Percentiles rank a stretch among this genome's conserved stretches.
These are phyloP conservation scores for Sminthurinus signatus DNA, from an alignment of 1,140 invertebrate genomes.

Conservation along the genomic window DNA sequence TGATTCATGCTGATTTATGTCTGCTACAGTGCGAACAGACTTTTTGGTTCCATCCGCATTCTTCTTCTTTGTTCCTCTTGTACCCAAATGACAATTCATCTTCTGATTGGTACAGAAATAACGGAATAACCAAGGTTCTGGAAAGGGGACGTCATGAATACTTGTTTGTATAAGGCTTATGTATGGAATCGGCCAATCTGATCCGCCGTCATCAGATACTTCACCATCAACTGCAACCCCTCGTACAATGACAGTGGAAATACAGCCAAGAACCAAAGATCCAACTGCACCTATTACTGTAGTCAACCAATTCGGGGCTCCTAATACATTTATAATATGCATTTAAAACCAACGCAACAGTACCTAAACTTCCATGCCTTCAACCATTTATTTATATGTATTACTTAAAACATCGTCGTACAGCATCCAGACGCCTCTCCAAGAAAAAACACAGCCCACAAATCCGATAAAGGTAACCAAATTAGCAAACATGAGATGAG, in stretches of 20 bases:
- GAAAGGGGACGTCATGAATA: constrained; percentile 22
- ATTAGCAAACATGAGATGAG: no score
- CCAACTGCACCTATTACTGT: constrained; percentile 26
- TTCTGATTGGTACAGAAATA: constrained; percentile 22
- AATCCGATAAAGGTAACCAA: constrained; percentile 53
- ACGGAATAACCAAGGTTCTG: constrained; percentile 34
- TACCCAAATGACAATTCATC: no score
- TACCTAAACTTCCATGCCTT: no score
- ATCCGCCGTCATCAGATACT: constrained; percentile 10
- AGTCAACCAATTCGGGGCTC: constrained; percentile 30
- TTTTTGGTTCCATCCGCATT: neutral
- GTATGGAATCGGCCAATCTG: constrained; percentile 38
- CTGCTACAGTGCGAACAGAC: neutral
- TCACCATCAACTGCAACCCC: constrained; percentile 36
- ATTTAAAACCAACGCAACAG: no score
- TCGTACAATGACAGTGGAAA: constrained; percentile 29
- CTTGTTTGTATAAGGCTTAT: constrained; percentile 19
- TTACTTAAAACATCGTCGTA: constrained; percentile 54
- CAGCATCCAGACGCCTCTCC: constrained; percentile 75
- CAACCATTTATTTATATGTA: no score
- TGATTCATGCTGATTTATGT: no score
- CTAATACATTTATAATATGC: no score
- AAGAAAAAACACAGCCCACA: constrained; percentile 74
- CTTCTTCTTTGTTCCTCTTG: constrained; percentile 4
- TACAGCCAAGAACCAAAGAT: constrained; percentile 26